Percentiles rank a stretch among this genome's conserved stretches.
phyloP scores from a whole-genome alignment of 2,888 invertebrate genomes.

The Cyclophora punctaria region DNA sequence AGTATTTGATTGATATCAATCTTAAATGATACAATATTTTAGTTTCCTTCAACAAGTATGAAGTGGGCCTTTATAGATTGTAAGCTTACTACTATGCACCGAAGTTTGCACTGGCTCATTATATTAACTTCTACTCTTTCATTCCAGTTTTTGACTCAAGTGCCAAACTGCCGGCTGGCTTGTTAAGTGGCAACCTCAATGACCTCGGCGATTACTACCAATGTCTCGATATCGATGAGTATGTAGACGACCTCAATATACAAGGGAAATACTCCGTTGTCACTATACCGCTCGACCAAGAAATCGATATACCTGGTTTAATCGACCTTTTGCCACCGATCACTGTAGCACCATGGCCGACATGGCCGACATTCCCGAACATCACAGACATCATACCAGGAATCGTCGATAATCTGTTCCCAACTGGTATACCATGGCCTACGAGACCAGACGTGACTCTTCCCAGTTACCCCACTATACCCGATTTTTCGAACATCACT shows the following conservation, averaged over 20 bases:
- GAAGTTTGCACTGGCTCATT: no score
- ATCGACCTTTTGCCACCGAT: no score
- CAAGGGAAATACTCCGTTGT: conserved; percentile 62
- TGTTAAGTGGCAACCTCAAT: conserved; percentile 45
- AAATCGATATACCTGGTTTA: conserved; percentile 12
- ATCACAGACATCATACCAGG: conserved; percentile 14
- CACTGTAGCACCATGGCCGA: not conserved
- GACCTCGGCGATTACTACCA: conserved; percentile 54
- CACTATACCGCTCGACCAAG: conserved; percentile 26
- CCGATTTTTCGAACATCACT: not conserved
- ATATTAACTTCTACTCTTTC: not conserved
- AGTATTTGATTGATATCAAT: no score
- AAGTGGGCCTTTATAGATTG: no score
- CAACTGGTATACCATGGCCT: conserved; percentile 4
- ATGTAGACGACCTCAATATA: conserved; percentile 27
- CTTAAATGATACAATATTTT: not conserved
- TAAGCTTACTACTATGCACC: no score
- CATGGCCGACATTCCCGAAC: no score
- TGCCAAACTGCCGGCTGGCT: conserved; percentile 52
- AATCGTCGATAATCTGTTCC: not conserved
- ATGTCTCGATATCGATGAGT: conserved; percentile 36
- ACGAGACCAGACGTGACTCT: not conserved
- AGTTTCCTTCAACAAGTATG: not conserved
- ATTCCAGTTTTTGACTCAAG: conserved; percentile 58
- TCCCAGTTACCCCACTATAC: not conserved